Conservation (phyloP, 2,888 invertebrate species). For the Sinodicranocentrus sp. region DNA sequence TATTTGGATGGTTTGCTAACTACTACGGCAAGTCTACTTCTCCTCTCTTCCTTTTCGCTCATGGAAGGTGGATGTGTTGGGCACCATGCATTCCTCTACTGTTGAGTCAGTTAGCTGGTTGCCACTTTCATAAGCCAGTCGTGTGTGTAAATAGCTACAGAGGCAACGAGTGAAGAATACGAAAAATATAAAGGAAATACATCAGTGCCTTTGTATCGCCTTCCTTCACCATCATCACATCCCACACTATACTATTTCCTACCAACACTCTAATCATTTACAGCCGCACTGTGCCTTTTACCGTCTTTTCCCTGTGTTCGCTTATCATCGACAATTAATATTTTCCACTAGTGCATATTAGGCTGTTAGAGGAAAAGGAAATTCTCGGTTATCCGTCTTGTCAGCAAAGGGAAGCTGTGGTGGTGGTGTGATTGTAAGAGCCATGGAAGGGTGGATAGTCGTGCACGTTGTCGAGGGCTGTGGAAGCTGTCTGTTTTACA, state of each 20-base stretch:
- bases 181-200: conserved; percentile 18
- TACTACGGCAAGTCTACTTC: background rate
- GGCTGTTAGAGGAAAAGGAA: no score
- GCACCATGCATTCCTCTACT: conserved; percentile 37
- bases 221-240: conserved; percentile 3
- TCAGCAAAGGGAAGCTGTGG: no score
- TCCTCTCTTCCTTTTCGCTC: background rate
- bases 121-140: conserved; percentile 62
- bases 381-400: no score
- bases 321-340: no score
- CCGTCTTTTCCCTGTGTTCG: background rate
- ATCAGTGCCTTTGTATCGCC: conserved; percentile 14
- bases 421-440: no score
- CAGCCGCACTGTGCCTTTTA: background rate
- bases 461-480: no score
- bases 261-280: background rate
- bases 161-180: background rate
- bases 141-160: conserved; percentile 19
- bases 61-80: background rate
- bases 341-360: no score
- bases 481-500: no score
- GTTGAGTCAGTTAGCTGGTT: conserved; percentile 30
- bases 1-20: background rate
- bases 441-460: no score
- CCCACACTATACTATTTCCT: no score